Evolutionary conservation across 2,797 vertebrate genomes (phyloP).

Genomic region (Chelonia mydas): DNA sequence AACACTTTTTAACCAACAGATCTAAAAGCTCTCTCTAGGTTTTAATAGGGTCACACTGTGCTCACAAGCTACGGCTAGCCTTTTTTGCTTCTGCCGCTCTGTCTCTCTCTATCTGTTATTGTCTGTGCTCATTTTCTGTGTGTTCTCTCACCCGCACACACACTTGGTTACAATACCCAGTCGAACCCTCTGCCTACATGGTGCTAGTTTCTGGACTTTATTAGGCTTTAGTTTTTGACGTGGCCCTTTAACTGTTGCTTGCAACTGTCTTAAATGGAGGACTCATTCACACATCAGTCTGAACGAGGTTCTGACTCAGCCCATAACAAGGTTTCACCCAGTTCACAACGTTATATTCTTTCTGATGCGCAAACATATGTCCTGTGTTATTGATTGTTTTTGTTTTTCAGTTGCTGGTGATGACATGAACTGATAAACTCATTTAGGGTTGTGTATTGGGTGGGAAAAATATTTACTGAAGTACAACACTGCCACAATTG

Average conservation of each 20-base stretch:
- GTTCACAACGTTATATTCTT: neutral
- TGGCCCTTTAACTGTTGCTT: neutral
- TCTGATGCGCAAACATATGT: neutral
- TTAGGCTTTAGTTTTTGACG: neutral
- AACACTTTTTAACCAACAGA: neutral
- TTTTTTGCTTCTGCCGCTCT: neutral
- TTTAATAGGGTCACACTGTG: neutral
- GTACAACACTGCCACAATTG: neutral
- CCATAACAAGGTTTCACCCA: neutral
- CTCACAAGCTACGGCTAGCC: neutral
- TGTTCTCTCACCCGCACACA: neutral
- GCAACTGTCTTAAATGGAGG: neutral
- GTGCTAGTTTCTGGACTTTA: neutral
- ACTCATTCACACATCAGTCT: neutral
- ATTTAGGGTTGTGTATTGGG: neutral
- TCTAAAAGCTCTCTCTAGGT: neutral
- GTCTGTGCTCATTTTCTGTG: neutral
- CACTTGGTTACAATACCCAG: neutral
- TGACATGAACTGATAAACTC: neutral
- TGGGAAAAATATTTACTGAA: neutral
- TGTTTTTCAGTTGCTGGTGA: neutral
- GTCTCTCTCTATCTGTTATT: neutral
- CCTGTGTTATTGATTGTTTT: neutral
- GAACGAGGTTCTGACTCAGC: neutral
- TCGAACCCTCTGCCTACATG: neutral